Conservation (phyloP, 2,113 vertebrate genomes). For the Paratilapia polleni region DNA sequence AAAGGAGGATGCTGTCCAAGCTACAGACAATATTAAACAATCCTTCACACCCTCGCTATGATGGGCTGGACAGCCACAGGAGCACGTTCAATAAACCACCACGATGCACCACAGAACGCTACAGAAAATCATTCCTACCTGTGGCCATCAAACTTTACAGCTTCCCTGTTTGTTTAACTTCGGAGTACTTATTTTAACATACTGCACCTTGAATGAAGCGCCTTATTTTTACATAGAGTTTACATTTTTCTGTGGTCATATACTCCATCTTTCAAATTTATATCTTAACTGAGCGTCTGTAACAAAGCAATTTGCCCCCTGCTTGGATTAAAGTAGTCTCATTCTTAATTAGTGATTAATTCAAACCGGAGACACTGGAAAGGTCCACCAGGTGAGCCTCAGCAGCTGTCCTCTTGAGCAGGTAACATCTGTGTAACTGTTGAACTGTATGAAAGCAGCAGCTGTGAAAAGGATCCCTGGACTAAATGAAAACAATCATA, state of each 20-base stretch:
- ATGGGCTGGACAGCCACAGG: not conserved
- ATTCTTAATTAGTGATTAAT: not conserved
- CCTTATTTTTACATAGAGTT: too few relatives aligned
- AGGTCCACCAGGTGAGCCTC: not conserved
- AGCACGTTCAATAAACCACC: too few relatives aligned
- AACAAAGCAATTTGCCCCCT: not conserved
- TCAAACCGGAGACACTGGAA: not conserved
- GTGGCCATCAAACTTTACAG: not conserved
- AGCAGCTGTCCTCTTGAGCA: too few relatives aligned
- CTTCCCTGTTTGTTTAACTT: not conserved
- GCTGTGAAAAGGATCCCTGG: not conserved
- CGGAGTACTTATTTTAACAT: too few relatives aligned
- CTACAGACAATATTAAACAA: not conserved
- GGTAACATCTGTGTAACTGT: not conserved
- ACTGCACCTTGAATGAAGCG: too few relatives aligned
- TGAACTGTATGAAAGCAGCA: not conserved
- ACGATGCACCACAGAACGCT: too few relatives aligned
- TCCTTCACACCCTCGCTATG: accelerated
- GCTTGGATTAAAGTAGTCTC: not conserved
- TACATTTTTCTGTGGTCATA: too few relatives aligned
- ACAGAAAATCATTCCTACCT: not conserved
- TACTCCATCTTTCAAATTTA: too few relatives aligned
- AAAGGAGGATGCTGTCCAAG: too few relatives aligned
- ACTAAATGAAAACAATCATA: not conserved
- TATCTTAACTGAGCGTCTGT: too few relatives aligned